A percentile compares a stretch with the other conserved stretches of the same genome.
Conservation (phyloP, 2,888 invertebrate species). For the Steinernema scapterisci region DNA sequence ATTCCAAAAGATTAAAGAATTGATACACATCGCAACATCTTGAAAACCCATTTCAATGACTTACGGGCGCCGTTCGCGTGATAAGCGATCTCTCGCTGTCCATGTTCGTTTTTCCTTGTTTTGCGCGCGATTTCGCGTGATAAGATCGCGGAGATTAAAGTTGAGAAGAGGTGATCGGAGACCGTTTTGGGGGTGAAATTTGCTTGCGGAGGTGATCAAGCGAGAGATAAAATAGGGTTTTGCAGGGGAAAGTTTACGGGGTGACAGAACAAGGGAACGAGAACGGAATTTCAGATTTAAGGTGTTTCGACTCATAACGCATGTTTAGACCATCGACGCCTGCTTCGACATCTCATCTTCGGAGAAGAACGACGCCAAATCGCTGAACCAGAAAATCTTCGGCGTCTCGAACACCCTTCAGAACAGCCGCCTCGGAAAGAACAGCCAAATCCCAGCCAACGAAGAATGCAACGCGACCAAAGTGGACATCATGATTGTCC, state of each 20-base stretch:
- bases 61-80: neutral
- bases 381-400: neutral
- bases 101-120: neutral
- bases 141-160: conserved; percentile 1
- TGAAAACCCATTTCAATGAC: too few species aligned
- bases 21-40: too few species aligned
- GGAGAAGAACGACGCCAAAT: conserved; percentile 5
- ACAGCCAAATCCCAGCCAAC: neutral
- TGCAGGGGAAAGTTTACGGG: too few species aligned
- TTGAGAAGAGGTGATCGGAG: neutral
- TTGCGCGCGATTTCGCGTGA: neutral
- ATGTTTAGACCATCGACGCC: conserved; percentile 6
- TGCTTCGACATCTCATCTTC: neutral
- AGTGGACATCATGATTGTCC: conserved; percentile 53
- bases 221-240: too few species aligned
- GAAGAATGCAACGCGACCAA: conserved; percentile 33
- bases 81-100: neutral
- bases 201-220: too few species aligned
- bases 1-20: too few species aligned
- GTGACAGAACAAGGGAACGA: too few species aligned
- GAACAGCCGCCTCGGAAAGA: neutral
- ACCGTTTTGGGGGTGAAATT: neutral
- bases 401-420: conserved; percentile 10
- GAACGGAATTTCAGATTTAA: too few species aligned
- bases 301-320: neutral